Evolutionary conservation across 2,113 vertebrate genomes (phyloP), one percentile per base, ranked within the genome.

Genomic region (Peromyscus maniculatus): DNA sequence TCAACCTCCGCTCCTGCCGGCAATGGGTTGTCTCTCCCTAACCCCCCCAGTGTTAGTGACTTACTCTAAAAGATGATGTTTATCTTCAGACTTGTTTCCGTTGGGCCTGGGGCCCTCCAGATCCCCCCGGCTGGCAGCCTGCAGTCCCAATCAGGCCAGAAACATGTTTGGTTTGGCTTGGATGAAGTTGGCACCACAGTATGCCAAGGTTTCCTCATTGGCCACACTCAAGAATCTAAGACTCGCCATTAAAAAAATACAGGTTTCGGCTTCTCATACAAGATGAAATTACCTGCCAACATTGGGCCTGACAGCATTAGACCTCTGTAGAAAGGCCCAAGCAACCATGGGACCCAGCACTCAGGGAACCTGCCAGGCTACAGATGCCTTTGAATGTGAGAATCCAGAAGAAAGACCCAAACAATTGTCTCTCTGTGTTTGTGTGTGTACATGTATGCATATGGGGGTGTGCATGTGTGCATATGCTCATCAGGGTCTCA

Each of bases 181-280:
- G n/a, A 43, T 69, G 46, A 74, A 43, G 74, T 1, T 66, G 21
- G 59, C 78, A 89, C 75, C 24, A 6, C 49, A 7, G 19, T 1
- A 3, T 59, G 43, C 75, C 91, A 26, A 11, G 43, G n/a, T 91
- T 92, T 91, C 57, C 39, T 59, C 79, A 89, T 36, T 39, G 72
- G 66, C 87, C 93, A 87, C 57, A 46, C 46, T 86, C 57, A 75
- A 39, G 75, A 84, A 92, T 79, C 57, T 55, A 57, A 96, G 82
- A 87, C 75, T 75, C 90, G 49, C 8, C 75, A 39, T 52, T 4
- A 31, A 78, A 93, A 93, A 95, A 93, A 92, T 59, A n/a, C 64
- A 71, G 55, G 69, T 17, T 24, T 72, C 11, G 15, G 52, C 57
- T 93, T 90, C 94, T 92, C 64, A 75, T 31, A 49, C 36, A 17